Percentiles rank a stretch among this genome's conserved stretches.
phyloP scores from a whole-genome alignment of 2,888 invertebrate species.

The Rhabditophanes sp. region DNA sequence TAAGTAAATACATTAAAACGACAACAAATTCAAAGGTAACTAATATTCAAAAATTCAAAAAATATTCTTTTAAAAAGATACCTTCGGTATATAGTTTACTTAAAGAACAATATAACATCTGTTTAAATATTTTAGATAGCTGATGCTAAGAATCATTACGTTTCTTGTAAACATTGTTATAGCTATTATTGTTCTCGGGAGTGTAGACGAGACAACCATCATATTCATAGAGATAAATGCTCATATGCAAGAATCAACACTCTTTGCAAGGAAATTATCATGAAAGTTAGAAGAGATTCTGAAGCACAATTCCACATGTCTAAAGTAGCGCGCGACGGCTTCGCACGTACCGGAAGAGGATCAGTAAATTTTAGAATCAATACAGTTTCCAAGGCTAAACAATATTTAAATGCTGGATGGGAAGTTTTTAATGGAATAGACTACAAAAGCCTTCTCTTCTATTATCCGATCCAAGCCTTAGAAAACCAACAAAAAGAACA shows the following conservation, averaged over 20 bases:
- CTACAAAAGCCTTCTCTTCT: slow-evolving; percentile 47
- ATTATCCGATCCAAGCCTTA: slow-evolving; percentile 34
- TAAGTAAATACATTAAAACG: too few species aligned
- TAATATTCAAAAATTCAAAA: too few species aligned
- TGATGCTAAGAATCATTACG: slow-evolving; percentile 64
- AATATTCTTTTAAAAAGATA: too few species aligned
- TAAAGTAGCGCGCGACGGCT: slow-evolving; percentile 63
- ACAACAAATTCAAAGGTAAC: too few species aligned
- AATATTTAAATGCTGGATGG: slow-evolving; percentile 56
- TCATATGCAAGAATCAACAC: slow-evolving; percentile 75
- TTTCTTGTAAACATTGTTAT: slow-evolving; percentile 84
- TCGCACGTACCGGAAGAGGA: slow-evolving; percentile 67
- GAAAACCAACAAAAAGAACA: slow-evolving; percentile 35
- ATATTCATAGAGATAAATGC: slow-evolving; percentile 74
- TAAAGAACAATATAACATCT: too few species aligned
- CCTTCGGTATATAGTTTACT: too few species aligned
- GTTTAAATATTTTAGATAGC: too few species aligned
- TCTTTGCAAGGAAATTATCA: slow-evolving; percentile 58
- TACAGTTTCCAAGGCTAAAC: slow-evolving; percentile 1
- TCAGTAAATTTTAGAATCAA: slow-evolving; percentile 47
- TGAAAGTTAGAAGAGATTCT: slow-evolving; percentile 47
- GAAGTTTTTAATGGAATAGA: slow-evolving; percentile 57
- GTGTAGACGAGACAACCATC: slow-evolving; percentile 79
- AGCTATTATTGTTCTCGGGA: slow-evolving; percentile 80
- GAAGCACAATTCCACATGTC: slow-evolving; percentile 56